Conservation (phyloP, 2,113 vertebrate species). For the Capra hircus region DNA sequence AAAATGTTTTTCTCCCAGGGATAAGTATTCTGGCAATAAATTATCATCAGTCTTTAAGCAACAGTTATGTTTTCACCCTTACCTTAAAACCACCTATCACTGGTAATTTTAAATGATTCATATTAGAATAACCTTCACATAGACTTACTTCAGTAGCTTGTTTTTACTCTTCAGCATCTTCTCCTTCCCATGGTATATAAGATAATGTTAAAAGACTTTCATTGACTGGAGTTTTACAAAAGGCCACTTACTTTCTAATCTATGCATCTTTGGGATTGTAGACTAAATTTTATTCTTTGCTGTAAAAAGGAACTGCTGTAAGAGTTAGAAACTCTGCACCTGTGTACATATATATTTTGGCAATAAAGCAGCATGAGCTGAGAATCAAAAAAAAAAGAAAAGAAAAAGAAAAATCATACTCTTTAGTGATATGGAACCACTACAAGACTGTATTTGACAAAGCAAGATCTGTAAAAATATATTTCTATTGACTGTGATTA, state of each 20-base stretch:
- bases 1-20: neutral
- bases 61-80: neutral
- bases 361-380: constrained; percentile 87
- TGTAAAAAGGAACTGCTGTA: constrained; percentile 80
- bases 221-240: constrained; percentile 78
- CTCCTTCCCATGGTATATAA: constrained; percentile 22
- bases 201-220: constrained; percentile 69
- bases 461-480: constrained; percentile 48
- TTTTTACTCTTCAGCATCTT: constrained; percentile 16
- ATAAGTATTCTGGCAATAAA: neutral
- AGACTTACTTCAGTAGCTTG: neutral
- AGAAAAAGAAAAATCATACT: neutral
- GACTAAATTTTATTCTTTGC: constrained; percentile 80
- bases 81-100: neutral
- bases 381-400: constrained; percentile 73
- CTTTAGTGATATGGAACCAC: neutral
- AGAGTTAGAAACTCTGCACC: constrained; percentile 84
- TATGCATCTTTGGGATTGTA: constrained; percentile 83
- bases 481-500: constrained; percentile 28
- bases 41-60: neutral
- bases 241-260: constrained; percentile 85
- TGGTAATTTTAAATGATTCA: neutral
- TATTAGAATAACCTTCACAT: neutral
- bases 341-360: constrained; percentile 80
- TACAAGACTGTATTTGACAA: constrained; percentile 39